Percentiles rank a stretch among this genome's conserved stretches.
phyloP scores from a whole-genome alignment of 2,888 invertebrate species.

The Eupithecia dodoneata region DNA sequence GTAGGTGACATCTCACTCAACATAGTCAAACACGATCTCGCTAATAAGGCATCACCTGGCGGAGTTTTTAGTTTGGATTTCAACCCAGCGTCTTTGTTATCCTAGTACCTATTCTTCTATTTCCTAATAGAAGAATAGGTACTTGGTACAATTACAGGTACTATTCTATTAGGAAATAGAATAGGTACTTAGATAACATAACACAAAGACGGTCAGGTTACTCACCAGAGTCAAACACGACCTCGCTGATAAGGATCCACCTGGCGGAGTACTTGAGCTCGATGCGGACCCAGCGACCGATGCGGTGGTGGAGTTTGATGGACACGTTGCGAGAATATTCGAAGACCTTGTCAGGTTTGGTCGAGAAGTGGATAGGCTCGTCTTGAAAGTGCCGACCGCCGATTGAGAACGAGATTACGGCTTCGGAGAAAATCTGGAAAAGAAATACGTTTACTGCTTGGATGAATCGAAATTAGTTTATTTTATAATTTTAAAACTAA shows the following conservation, averaged over 20 bases:
- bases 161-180: no score
- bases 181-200: not conserved
- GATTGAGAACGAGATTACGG: constrained; percentile 90
- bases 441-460: not conserved
- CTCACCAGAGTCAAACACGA: constrained; percentile 92
- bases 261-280: constrained; percentile 90
- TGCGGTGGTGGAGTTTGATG: constrained; percentile 91
- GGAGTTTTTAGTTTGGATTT: not conserved
- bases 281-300: constrained; percentile 92
- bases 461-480: constrained; percentile 8
- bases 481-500: no score
- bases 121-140: not conserved
- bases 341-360: constrained; percentile 90
- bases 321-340: constrained; percentile 92
- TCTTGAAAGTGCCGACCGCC: constrained; percentile 91
- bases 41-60: not conserved
- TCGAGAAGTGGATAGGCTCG: constrained; percentile 89
- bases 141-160: no score
- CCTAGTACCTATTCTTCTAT: no score
- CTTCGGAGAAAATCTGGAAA: constrained; percentile 90
- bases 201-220: constrained; percentile 32
- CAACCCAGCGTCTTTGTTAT: not conserved
- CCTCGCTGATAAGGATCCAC: constrained; percentile 96
- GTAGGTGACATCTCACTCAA: not conserved
- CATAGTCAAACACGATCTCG: not conserved